Evolutionary conservation across 2,888 invertebrate genomes (phyloP).

Genomic region (Cinara cedri): DNA sequence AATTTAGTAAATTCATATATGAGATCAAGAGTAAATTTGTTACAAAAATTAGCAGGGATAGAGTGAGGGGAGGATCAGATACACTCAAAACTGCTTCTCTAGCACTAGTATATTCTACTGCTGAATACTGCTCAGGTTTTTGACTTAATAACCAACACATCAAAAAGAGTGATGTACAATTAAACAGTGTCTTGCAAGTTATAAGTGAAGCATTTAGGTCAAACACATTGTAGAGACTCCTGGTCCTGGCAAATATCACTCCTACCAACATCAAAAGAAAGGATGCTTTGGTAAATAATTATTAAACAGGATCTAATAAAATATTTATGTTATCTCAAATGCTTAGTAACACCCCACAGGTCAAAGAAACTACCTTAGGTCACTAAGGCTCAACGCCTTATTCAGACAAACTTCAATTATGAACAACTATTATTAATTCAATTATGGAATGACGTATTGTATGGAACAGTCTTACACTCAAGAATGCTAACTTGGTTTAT

Average conservation of each 20-base stretch:
- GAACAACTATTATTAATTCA: slow-evolving; percentile 1
- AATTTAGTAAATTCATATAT: background rate
- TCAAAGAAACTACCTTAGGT: background rate
- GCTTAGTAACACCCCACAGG: too few relatives aligned
- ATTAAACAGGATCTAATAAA: too few relatives aligned
- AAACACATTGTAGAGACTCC: background rate
- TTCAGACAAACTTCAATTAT: too few relatives aligned
- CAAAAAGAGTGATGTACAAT: too few relatives aligned
- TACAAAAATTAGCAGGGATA: background rate
- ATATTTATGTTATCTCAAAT: too few relatives aligned
- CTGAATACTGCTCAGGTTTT: slow-evolving; percentile 18
- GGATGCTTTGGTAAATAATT: background rate
- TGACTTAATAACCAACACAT: background rate
- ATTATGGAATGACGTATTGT: background rate
- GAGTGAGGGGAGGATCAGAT: background rate
- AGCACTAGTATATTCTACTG: slow-evolving; percentile 11
- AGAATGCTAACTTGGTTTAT: slow-evolving; percentile 7
- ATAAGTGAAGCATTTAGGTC: background rate
- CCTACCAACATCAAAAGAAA: background rate
- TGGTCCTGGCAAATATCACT: background rate
- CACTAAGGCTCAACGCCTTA: slow-evolving; percentile 12
- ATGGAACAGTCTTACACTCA: slow-evolving; percentile 2
- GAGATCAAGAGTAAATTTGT: background rate
- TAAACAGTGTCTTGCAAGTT: background rate
- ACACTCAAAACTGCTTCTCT: background rate